Percentiles rank a stretch among this genome's conserved stretches.
Conservation (phyloP, 1,140 invertebrate genomes). For the Asobara japonica region DNA sequence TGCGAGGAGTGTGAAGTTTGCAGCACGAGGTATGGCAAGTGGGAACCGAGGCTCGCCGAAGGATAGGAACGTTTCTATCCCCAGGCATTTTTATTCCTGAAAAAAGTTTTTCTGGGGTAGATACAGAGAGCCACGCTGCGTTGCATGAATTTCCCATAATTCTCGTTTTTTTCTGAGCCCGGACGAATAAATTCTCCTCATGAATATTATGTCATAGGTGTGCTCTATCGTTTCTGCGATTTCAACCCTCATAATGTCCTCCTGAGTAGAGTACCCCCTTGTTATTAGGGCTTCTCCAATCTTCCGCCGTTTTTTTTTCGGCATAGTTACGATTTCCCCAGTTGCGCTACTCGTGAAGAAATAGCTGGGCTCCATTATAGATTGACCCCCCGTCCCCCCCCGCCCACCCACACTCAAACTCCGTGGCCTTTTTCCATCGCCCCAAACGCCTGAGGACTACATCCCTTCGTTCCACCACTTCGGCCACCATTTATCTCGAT, state of each 20-base stretch:
- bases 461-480: conserved; percentile 7
- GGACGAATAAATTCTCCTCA: not conserved
- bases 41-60: no score
- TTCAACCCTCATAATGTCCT: not conserved
- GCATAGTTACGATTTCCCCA: conserved; percentile 54
- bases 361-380: conserved; percentile 65
- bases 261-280: not conserved
- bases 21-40: no score
- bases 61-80: no score
- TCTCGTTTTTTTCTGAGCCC: not conserved
- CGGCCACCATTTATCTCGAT: conserved; percentile 58
- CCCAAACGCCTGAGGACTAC: conserved; percentile 1
- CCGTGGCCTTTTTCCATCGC: conserved; percentile 42
- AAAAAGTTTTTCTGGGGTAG: no score
- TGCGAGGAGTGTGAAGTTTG: no score
- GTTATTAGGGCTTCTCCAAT: conserved; percentile 65
- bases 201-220: not conserved
- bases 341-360: conserved; percentile 57
- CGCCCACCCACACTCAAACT: conserved; percentile 56
- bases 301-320: conserved; percentile 53
- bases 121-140: no score
- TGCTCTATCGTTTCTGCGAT: not conserved
- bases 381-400: conserved; percentile 65
- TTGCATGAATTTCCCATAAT: not conserved
- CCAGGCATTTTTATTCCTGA: no score